Evolutionary conservation across 2,113 vertebrate species (phyloP), one percentile per base, ranked within the genome.

Genomic region (Onychostoma macrolepis): DNA sequence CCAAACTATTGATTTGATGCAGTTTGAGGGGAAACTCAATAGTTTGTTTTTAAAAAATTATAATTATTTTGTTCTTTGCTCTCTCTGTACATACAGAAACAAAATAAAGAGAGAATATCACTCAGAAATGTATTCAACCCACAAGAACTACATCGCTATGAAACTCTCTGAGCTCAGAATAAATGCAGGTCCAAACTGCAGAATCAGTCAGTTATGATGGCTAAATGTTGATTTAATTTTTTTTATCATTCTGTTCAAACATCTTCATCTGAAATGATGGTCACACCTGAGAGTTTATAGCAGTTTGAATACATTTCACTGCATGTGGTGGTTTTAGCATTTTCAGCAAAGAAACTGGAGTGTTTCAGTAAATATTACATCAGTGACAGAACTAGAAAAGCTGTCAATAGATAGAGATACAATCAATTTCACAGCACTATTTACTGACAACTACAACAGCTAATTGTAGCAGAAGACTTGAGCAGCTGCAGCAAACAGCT

Each of bases 321-420:
- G 53, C 17, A 21, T 56, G 50, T 56, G 50, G 80, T 74, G 30
- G 83, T 71, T 84, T 87, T 90, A 89, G 83, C 86, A 56, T 56
- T 21, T 4, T 21, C 8, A 9, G 15, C 30, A 17, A 17, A 19
- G 65, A 28, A 33, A 69, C 90, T 91, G 7, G 6, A 8, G 65
- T 36, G 15, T 69, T 69, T 36, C 67, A 9, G 91, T 92, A 93
- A 93, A 93, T 92, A 94, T 91, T 91, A 93, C 90, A 87, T 89
- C n/a, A 76, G 19, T 28, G 72, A 63, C 56, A 85, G 38, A 61
- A 72, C 61, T 72, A 77, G 11, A 85, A 77, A 76, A 65, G 4
- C 17, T 45, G n/a, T 6, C 19, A 17, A 33, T 19, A 69, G 17
- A 69, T 17, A 21, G 33, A 24, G 4, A 38, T 48, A 33, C 12